Conservation (phyloP, 1,140 invertebrate species). For the Brachionus sp. region DNA sequence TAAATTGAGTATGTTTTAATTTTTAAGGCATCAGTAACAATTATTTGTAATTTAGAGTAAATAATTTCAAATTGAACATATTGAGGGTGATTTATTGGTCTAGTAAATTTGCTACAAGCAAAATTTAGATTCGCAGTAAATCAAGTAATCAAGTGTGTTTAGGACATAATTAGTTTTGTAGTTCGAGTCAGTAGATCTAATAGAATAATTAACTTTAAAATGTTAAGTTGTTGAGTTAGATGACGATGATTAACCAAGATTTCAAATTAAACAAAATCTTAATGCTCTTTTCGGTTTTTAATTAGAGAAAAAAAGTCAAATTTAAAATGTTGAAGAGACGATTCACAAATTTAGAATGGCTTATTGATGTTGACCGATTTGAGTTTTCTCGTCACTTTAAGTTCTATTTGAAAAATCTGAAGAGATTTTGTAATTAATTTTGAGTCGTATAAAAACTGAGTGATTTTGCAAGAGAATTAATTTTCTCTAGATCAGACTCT, state of each 20-base stretch:
- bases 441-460: not conserved
- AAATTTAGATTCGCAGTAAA: not conserved
- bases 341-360: not conserved
- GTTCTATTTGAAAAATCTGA: not conserved
- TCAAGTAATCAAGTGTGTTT: not conserved
- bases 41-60: not conserved
- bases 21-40: not conserved
- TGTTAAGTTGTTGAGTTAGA: constrained; percentile 29
- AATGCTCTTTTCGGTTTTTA: constrained; percentile 18
- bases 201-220: constrained; percentile 18
- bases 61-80: not conserved
- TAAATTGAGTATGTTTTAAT: not conserved
- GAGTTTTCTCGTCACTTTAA: not conserved
- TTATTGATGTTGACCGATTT: constrained; percentile 26
- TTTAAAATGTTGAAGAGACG: constrained; percentile 15
- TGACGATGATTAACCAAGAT: not conserved
- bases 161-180: constrained; percentile 5
- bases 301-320: not conserved
- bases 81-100: constrained; percentile 1
- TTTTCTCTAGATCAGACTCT: not conserved
- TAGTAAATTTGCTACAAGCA: not conserved
- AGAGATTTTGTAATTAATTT: constrained; percentile 34
- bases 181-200: not conserved
- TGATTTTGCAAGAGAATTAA: not conserved
- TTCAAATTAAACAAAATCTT: not conserved